Conservation (phyloP, 2,888 invertebrate species). For the Danaus chrysippus region DNA sequence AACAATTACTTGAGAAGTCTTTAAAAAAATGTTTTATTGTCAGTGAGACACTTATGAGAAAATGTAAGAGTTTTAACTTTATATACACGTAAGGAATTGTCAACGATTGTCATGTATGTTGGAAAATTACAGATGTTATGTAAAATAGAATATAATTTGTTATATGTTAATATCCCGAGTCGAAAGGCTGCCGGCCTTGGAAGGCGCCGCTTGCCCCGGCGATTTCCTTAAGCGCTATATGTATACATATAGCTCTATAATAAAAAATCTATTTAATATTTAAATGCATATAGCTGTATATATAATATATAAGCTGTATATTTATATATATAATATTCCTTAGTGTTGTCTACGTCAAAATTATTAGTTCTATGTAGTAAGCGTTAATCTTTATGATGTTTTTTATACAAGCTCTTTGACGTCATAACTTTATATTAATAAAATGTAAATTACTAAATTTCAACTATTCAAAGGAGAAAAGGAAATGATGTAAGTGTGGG, state of each 20-base stretch:
- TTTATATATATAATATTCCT: background rate
- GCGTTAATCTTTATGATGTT: too few relatives aligned
- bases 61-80: too few relatives aligned
- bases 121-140: constrained; percentile 9
- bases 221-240: constrained; percentile 19
- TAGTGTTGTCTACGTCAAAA: background rate
- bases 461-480: too few relatives aligned
- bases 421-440: too few relatives aligned
- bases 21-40: too few relatives aligned
- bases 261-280: constrained; percentile 3
- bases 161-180: constrained; percentile 61
- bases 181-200: constrained; percentile 70
- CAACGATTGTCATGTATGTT: background rate
- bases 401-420: too few relatives aligned
- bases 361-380: too few relatives aligned
- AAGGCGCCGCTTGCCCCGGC: constrained; percentile 47
- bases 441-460: too few relatives aligned
- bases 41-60: too few relatives aligned
- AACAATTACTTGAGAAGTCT: too few relatives aligned
- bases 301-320: background rate
- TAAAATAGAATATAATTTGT: constrained; percentile 46
- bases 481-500: too few relatives aligned
- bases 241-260: constrained; percentile 20
- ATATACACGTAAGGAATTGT: background rate
- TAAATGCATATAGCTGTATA: constrained; percentile 12